Conservation (phyloP, 2,113 vertebrate species). For the Trichomycterus rosablanca region DNA sequence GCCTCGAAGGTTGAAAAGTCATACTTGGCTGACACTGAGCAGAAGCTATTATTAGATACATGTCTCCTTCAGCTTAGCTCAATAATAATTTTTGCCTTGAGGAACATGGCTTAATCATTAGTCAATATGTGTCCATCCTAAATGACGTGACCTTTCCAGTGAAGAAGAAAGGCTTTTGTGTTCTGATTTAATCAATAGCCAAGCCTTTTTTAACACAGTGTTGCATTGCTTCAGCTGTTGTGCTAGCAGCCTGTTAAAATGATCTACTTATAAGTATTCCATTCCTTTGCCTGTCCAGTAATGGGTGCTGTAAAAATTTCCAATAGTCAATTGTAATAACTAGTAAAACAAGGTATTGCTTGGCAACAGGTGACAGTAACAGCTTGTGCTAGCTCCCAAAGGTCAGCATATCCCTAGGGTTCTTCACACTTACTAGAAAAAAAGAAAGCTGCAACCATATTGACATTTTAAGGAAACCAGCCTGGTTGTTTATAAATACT, state of each 20-base stretch:
- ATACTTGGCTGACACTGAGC: neutral
- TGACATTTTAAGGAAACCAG: no score
- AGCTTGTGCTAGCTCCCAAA: neutral
- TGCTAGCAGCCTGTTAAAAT: neutral
- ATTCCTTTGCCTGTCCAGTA: neutral
- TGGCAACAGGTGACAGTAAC: slow-evolving; percentile 16
- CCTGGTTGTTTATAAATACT: no score
- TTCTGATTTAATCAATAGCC: slow-evolving; percentile 46
- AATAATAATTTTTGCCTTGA: slow-evolving; percentile 16
- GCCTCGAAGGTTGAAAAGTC: no score
- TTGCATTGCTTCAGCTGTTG: neutral
- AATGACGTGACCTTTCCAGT: slow-evolving; percentile 36
- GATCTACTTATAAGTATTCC: neutral
- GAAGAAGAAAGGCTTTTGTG: slow-evolving; percentile 29
- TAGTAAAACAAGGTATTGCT: slow-evolving; percentile 3
- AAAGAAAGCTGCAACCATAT: neutral
- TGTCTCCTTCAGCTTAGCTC: neutral
- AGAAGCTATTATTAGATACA: neutral
- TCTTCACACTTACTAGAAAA: neutral
- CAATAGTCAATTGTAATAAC: slow-evolving; percentile 10
- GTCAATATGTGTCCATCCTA: slow-evolving; percentile 9
- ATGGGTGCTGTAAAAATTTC: slow-evolving; percentile 5
- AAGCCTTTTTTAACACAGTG: neutral
- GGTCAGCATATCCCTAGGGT: neutral
- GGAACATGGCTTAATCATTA: neutral